Conservation (phyloP, 1,140 invertebrate genomes). For the Polypedilum vanderplanki region DNA sequence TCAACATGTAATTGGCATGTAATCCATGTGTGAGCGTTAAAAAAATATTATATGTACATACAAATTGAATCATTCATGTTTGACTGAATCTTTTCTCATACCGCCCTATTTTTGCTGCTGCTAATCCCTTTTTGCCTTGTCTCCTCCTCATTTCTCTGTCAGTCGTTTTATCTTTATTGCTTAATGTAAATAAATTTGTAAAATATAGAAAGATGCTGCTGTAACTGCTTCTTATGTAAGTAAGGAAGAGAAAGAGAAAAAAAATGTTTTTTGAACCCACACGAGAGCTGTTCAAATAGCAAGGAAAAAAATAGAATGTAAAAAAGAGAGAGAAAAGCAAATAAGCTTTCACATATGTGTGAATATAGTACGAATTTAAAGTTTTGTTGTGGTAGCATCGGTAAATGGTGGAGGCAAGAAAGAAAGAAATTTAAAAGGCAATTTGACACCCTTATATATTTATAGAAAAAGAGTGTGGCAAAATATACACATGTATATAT, state of each 20-base stretch:
- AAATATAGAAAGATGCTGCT: not conserved
- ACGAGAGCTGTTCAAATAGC: conserved; percentile 5
- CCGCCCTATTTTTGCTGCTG: not conserved
- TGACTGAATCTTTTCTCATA: conserved; percentile 1
- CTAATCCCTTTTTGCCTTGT: not conserved
- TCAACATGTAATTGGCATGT: too few relatives aligned
- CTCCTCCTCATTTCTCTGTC: not conserved
- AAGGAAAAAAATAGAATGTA: too few relatives aligned
- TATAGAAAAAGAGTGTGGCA: not conserved
- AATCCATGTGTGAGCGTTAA: not conserved
- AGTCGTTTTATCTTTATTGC: not conserved
- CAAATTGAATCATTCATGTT: conserved; percentile 1
- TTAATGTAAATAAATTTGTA: conserved; percentile 15
- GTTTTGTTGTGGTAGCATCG: not conserved
- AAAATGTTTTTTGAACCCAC: conserved; percentile 1
- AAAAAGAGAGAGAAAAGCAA: not conserved
- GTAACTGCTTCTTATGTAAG: not conserved
- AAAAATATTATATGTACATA: not conserved
- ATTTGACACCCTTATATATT: not conserved
- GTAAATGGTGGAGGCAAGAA: not conserved
- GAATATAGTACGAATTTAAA: not conserved
- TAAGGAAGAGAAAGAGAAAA: not conserved
- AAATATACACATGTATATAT: not conserved
- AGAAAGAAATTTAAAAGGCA: conserved; percentile 5
- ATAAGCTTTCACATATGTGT: too few relatives aligned